Evolutionary conservation across 1,140 invertebrate genomes (phyloP).

Genomic region (Megalopta genalis): DNA sequence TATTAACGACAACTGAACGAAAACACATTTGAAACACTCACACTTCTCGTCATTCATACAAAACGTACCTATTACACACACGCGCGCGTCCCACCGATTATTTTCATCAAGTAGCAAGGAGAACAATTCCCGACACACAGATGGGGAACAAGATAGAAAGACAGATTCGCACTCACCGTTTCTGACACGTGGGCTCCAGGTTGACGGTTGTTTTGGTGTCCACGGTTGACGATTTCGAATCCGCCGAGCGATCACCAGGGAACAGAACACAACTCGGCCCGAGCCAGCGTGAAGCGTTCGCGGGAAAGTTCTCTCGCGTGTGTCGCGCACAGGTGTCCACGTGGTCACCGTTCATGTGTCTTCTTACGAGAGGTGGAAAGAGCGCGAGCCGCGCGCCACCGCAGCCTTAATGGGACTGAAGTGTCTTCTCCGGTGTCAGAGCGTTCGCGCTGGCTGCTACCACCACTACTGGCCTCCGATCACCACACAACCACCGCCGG

Average conservation of each 20-base stretch:
- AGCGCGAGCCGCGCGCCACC: slow-evolving; percentile 68
- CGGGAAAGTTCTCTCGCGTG: slow-evolving; percentile 19
- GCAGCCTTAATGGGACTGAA: slow-evolving; percentile 71
- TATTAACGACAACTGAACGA: too few relatives aligned
- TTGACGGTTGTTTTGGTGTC: slow-evolving; percentile 78
- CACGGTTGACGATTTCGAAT: slow-evolving; percentile 61
- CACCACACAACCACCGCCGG: slow-evolving; percentile 33
- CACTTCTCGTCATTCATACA: too few relatives aligned
- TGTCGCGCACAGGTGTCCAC: slow-evolving; percentile 63
- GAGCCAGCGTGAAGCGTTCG: slow-evolving; percentile 28
- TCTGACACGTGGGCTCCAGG: slow-evolving; percentile 82
- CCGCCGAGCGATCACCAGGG: slow-evolving; percentile 8
- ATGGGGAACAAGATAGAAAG: too few relatives aligned
- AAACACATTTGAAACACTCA: too few relatives aligned
- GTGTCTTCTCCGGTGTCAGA: slow-evolving; percentile 39
- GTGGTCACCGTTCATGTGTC: slow-evolving; percentile 67
- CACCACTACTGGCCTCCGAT: slow-evolving; percentile 16
- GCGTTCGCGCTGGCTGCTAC: slow-evolving; percentile 42
- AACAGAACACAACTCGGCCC: slow-evolving; percentile 30
- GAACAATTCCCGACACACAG: too few relatives aligned
- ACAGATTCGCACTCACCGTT: slow-evolving; percentile 73
- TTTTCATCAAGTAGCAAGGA: too few relatives aligned
- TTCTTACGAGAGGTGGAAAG: slow-evolving; percentile 49
- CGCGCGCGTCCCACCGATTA: too few relatives aligned
- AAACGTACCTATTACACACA: too few relatives aligned